phyloP scores from a whole-genome alignment of 2,797 vertebrate genomes.

The Clarias pachynema region DNA sequence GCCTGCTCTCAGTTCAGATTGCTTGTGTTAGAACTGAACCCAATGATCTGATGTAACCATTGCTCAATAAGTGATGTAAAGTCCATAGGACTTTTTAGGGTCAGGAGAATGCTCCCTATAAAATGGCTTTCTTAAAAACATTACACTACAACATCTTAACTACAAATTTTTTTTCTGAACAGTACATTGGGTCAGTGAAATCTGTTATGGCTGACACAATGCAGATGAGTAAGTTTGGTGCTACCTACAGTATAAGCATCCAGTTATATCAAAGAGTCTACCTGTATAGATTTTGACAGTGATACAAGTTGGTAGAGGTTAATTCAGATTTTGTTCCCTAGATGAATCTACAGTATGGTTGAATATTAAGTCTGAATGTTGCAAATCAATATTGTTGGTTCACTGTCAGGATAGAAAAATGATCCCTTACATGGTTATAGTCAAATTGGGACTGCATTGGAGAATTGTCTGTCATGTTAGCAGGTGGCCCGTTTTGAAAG shows the following conservation, averaged over 20 bases:
- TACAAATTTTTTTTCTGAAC: background rate
- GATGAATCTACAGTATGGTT: background rate
- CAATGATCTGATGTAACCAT: background rate
- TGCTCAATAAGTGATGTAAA: background rate
- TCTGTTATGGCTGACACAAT: background rate
- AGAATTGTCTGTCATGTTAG: background rate
- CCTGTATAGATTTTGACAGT: background rate
- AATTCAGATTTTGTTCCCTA: background rate
- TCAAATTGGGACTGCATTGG: background rate
- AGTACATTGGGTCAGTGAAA: background rate
- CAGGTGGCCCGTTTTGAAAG: background rate
- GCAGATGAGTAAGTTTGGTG: background rate
- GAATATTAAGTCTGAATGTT: background rate
- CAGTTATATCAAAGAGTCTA: background rate
- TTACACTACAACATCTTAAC: background rate
- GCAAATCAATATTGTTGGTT: background rate
- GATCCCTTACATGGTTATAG: background rate
- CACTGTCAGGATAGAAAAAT: background rate
- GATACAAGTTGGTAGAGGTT: background rate
- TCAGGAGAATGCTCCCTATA: background rate
- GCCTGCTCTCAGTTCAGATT: background rate
- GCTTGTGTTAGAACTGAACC: background rate
- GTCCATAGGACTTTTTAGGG: background rate
- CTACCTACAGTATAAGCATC: background rate
- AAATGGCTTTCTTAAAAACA: background rate